A percentile compares a stretch with the other conserved stretches of the same genome.
These are phyloP conservation scores for Ophion obscuratus DNA, from an alignment of 2,888 invertebrate species.

Conservation along the genomic window DNA sequence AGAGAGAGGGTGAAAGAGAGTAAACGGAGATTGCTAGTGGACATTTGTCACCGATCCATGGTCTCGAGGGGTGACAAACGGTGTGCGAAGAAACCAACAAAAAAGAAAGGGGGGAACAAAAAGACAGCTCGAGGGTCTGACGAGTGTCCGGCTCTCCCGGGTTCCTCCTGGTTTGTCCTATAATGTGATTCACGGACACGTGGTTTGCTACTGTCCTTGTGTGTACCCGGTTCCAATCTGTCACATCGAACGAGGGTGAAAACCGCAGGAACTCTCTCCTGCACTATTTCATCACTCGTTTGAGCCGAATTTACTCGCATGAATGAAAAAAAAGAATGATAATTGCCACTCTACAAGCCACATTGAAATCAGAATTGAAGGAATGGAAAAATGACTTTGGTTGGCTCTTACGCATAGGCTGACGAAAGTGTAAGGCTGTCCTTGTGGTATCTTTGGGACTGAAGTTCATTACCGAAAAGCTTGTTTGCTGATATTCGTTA, in stretches of 20 bases:
- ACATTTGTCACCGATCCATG: conserved; percentile 62
- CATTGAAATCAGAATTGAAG: neutral
- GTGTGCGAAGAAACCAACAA: conserved; percentile 55
- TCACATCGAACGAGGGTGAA: conserved; percentile 49
- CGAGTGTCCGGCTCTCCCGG: conserved; percentile 61
- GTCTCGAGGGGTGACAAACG: conserved; percentile 66
- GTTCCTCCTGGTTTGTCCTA: conserved; percentile 40
- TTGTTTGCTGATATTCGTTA: neutral
- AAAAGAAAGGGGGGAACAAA: conserved; percentile 33
- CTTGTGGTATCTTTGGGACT: neutral
- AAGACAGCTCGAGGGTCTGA: conserved; percentile 54
- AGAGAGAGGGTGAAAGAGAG: conserved; percentile 34
- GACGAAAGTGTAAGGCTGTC: neutral
- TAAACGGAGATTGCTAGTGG: conserved; percentile 54
- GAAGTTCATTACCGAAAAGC: neutral
- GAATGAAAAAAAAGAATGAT: conserved; percentile 14
- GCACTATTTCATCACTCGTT: conserved; percentile 45
- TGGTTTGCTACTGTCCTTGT: conserved; percentile 34
- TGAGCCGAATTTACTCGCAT: conserved; percentile 18
- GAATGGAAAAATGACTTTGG: neutral
- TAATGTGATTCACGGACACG: conserved; percentile 55
- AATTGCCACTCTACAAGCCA: neutral
- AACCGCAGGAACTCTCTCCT: conserved; percentile 32
- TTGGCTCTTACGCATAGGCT: neutral
- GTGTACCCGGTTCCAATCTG: conserved; percentile 55